Evolutionary conservation across 1,140 invertebrate genomes (phyloP).

Genomic region (Cryptotermes secundus): DNA sequence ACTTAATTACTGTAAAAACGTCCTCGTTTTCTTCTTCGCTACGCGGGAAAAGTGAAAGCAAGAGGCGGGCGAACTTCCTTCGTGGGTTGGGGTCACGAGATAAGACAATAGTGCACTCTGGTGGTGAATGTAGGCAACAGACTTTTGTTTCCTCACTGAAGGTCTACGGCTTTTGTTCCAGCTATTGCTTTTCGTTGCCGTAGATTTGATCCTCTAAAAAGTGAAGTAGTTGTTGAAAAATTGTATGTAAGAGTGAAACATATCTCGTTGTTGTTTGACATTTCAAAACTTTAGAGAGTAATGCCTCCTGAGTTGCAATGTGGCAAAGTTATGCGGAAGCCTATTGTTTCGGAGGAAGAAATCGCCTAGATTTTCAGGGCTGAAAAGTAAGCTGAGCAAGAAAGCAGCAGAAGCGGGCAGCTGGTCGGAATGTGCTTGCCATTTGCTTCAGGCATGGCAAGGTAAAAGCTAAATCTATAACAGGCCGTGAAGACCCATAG

Average conservation of each 20-base stretch:
- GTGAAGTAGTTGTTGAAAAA: neutral
- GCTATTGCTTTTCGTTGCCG: neutral
- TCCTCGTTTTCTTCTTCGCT: slow-evolving; percentile 5
- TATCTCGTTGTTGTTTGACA: neutral
- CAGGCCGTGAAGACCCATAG: too few species aligned
- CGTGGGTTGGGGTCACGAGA: neutral
- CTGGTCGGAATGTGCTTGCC: too few species aligned
- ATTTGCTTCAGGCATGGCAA: too few species aligned
- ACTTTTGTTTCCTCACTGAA: neutral
- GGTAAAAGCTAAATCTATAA: too few species aligned
- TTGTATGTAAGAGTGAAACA: neutral
- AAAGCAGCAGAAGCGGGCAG: too few species aligned
- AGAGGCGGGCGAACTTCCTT: slow-evolving; percentile 1
- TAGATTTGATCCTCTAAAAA: neutral
- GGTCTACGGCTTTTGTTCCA: neutral
- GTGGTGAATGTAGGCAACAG: slow-evolving; percentile 2
- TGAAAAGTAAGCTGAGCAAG: too few species aligned
- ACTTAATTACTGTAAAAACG: slow-evolving; percentile 20
- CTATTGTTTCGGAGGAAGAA: too few species aligned
- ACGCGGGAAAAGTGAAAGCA: neutral
- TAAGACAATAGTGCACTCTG: slow-evolving; percentile 19
- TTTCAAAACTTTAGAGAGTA: too few species aligned
- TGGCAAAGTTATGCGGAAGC: too few species aligned
- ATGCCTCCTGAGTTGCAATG: too few species aligned
- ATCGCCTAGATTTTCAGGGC: too few species aligned